Percentiles rank a stretch among this genome's conserved stretches.
phyloP scores from a whole-genome alignment of 2,113 vertebrate species.

The Calyptomena viridis region DNA sequence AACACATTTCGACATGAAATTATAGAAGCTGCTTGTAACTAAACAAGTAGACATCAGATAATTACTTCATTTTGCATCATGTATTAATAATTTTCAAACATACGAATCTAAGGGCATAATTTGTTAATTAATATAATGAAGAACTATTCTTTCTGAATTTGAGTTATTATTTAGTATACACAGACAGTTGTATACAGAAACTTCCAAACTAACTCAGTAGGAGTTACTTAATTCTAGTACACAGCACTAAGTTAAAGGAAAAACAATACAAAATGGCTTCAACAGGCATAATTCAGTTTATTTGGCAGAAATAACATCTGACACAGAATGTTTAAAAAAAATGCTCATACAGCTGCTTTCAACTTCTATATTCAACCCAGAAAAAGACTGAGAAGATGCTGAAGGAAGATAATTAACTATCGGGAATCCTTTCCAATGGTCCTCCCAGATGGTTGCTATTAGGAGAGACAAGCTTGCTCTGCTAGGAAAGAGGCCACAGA shows the following conservation, averaged over 20 bases:
- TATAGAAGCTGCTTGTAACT: neutral
- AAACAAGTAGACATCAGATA: neutral
- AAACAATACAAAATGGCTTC: neutral
- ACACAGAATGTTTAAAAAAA: neutral
- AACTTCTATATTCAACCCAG: neutral
- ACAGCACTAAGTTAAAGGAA: neutral
- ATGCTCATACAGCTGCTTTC: neutral
- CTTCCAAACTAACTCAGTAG: neutral
- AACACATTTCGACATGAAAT: neutral
- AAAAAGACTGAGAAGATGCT: neutral
- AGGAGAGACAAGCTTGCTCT: neutral
- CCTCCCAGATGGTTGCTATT: neutral
- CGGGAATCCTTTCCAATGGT: neutral
- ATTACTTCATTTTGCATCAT: neutral
- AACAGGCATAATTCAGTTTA: neutral
- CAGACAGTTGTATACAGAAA: neutral
- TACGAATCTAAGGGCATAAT: neutral
- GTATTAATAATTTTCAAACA: neutral
- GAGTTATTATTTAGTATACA: neutral
- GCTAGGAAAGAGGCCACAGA: neutral
- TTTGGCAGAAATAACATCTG: neutral
- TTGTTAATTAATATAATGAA: neutral
- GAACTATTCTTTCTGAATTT: neutral
- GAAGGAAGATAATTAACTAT: neutral
- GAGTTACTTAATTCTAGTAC: neutral